Evolutionary conservation across 2,888 invertebrate species (phyloP).

Genomic region (Oithona nana): DNA sequence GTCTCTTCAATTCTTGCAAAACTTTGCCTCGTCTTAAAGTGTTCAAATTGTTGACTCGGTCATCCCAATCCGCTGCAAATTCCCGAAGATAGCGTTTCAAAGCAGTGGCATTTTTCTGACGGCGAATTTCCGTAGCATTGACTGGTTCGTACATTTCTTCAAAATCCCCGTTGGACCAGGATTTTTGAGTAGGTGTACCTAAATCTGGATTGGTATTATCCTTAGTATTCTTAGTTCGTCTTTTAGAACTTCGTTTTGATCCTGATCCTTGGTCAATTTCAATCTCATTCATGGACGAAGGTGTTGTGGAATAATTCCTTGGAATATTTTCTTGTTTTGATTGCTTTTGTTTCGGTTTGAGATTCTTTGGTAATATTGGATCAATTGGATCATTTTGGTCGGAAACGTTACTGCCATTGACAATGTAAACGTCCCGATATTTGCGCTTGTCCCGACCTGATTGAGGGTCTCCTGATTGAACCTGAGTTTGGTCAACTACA

Average conservation of each 20-base stretch:
- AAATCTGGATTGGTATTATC: not conserved
- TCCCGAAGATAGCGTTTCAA: constrained; percentile 5
- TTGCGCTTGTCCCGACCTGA: constrained; percentile 4
- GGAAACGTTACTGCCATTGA: not conserved
- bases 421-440: not conserved
- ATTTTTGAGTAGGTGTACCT: too few species aligned
- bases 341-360: not conserved
- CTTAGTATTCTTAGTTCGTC: not conserved
- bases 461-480: too few species aligned
- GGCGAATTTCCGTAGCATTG: not conserved
- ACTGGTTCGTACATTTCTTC: constrained; percentile 3
- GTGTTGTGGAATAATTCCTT: not conserved
- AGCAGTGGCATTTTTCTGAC: not conserved
- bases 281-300: too few species aligned
- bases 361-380: not conserved
- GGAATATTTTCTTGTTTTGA: not conserved
- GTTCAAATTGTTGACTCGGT: constrained; percentile 11
- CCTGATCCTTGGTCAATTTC: too few species aligned
- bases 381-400: not conserved
- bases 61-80: constrained; percentile 3
- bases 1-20: constrained; percentile 20
- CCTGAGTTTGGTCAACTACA: constrained; percentile 2
- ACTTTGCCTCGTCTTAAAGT: constrained; percentile 10
- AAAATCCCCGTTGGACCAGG: not conserved
- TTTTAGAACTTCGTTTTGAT: not conserved